Base-by-base conservation (phyloP, 2,797 vertebrate genomes). In the Darevskia mixta region DNA sequence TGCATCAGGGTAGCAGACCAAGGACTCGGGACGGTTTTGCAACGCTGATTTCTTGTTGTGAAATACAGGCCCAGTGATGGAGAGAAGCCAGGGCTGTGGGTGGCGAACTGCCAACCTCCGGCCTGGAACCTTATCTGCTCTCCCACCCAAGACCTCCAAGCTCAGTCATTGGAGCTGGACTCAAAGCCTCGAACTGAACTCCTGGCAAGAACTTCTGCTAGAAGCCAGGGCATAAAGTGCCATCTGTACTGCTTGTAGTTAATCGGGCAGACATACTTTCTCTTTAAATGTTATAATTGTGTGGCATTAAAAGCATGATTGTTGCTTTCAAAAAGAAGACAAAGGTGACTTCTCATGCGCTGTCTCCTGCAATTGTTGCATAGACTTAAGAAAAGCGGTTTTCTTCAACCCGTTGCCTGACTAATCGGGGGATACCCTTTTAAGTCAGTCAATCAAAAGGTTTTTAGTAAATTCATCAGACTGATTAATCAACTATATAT, bases 11-110 rank as follows among this genome's bases (percentile, higher is more conserved):
- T 83, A 88, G 82, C 3, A 61, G 79, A 91, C 84, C 58, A 86
- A 55, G 32, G 72, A 81, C 43, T 86, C 84, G 64, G 81, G 66
- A 66, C 2, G 5, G 25, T 79, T 90, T 88, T 89, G 79, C 83
- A 86, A 77, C 66, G 78, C 55, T 75, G 23, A 18, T 77, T 92
- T 87, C 77, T 91, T 32, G 64, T 89, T 90, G 78, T 0, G 0
- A 90, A 93, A 92, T 6, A 73, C 64, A 81, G 76, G 41, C 77
- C 73, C 13, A 11, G 83, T 23, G 29, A 66, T 35, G n/a, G n/a
- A 20, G 69, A 13, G 18, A 84, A 27, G 43, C 20, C 64, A 38
- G 29, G 20, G 8, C 23, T 49, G 9, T 3, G 43, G 7, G 64
- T 18, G 61, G 18, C 3, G 23, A 9, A 15, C 29, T 61, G 18